Evolutionary conservation across 1,140 invertebrate genomes (phyloP).

Genomic region (Amphibalanus amphitrite): DNA sequence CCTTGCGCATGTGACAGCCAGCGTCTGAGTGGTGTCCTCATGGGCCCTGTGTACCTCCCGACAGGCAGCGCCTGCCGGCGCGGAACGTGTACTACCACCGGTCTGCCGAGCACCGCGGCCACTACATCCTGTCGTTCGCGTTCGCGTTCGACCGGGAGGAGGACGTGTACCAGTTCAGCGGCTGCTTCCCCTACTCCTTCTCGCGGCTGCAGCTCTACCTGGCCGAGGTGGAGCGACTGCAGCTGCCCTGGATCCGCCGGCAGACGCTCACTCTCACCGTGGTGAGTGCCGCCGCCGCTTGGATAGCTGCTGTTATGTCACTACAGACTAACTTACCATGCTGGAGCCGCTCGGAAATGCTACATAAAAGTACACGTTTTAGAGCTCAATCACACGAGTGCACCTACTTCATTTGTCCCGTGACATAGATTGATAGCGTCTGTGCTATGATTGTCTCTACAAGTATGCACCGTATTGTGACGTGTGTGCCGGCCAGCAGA

Average conservation of each 20-base stretch:
- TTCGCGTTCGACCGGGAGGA: conserved; percentile 87
- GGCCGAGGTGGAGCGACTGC: conserved; percentile 47
- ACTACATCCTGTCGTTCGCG: conserved; percentile 83
- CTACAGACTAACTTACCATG: background rate
- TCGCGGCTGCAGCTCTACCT: conserved; percentile 70
- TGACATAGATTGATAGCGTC: too few species aligned
- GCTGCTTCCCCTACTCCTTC: conserved; percentile 88
- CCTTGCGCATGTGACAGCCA: too few species aligned
- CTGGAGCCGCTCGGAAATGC: too few species aligned
- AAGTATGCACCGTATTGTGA: too few species aligned
- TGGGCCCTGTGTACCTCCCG: conserved; percentile 10
- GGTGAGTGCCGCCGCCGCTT: conserved; percentile 32
- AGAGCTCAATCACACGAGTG: too few species aligned
- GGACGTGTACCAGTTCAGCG: conserved; percentile 80
- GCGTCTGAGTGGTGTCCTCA: too few species aligned
- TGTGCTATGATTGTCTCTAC: too few species aligned
- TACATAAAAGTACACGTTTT: too few species aligned
- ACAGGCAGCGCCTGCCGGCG: conserved; percentile 63
- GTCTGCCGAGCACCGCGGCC: conserved; percentile 70
- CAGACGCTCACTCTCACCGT: conserved; percentile 50
- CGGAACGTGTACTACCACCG: conserved; percentile 84
- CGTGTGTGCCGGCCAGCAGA: too few species aligned
- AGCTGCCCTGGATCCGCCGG: conserved; percentile 39
- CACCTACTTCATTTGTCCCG: background rate
- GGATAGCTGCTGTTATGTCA: too few species aligned